A percentile compares a stretch with the other conserved stretches of the same genome.
Conservation (phyloP, 1,140 invertebrate species). For the Cepaea nemoralis region DNA sequence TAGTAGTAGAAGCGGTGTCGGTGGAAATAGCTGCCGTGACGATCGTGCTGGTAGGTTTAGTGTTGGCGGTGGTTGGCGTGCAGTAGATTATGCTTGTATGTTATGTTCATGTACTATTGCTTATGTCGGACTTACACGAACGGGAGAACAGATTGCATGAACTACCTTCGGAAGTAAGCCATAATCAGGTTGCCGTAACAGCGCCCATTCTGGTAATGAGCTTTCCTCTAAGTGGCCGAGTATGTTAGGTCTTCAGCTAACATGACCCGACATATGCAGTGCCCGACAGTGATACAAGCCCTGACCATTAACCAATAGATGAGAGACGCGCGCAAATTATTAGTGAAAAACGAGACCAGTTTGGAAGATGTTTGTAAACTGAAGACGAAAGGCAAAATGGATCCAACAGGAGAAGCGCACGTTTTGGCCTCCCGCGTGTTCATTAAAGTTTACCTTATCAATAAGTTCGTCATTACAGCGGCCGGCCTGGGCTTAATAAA, state of each 20-base stretch:
- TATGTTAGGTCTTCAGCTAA: neutral
- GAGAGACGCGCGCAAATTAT: neutral
- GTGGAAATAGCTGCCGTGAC: too few relatives aligned
- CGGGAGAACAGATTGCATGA: too few relatives aligned
- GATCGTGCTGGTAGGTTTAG: too few relatives aligned
- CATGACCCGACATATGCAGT: neutral
- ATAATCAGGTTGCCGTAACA: too few relatives aligned
- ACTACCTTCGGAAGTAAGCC: too few relatives aligned
- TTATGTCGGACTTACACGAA: too few relatives aligned
- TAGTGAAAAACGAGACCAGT: neutral
- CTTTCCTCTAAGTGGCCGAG: neutral
- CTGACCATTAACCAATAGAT: neutral
- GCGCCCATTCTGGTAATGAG: too few relatives aligned
- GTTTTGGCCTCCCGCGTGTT: neutral
- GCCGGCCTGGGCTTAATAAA: neutral
- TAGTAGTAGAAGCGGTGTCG: too few relatives aligned
- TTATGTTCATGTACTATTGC: too few relatives aligned
- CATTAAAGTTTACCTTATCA: slow-evolving; percentile 36
- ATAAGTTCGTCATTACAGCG: slow-evolving; percentile 26
- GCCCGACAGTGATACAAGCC: neutral
- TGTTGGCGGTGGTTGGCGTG: too few relatives aligned
- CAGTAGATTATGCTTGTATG: too few relatives aligned
- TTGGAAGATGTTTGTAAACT: neutral
- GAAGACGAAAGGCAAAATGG: slow-evolving; percentile 1
- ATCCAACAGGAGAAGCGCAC: neutral